phyloP scores from a whole-genome alignment of 1,140 invertebrate species.

The Panonychus citri region DNA sequence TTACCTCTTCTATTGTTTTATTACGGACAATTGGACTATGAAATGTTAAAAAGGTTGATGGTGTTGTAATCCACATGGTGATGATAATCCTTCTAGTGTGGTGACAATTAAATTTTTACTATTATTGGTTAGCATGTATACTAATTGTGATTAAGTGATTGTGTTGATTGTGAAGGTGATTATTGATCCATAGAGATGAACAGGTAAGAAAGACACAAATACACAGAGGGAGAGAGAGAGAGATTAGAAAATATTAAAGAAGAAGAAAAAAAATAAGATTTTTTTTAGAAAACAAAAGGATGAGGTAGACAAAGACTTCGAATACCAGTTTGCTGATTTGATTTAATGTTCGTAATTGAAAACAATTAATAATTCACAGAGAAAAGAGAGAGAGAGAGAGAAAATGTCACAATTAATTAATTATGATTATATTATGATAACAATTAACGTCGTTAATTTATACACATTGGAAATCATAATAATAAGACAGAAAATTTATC shows the following conservation, averaged over 20 bases:
- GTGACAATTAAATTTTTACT: background rate
- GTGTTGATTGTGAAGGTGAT: background rate
- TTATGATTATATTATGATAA: too few relatives aligned
- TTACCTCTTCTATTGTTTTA: background rate
- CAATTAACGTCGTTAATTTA: too few relatives aligned
- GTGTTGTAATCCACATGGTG: background rate
- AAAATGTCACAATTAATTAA: too few relatives aligned
- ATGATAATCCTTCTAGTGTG: background rate
- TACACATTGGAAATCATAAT: too few relatives aligned
- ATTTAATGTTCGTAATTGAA: background rate
- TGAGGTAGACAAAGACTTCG: background rate
- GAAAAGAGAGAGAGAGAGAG: background rate
- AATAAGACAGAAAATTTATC: too few relatives aligned
- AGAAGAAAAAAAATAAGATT: background rate
- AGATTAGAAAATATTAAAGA: background rate
- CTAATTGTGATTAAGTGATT: background rate
- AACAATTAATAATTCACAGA: background rate
- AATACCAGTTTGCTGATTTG: background rate
- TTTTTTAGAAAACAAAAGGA: background rate
- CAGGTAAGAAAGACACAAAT: background rate
- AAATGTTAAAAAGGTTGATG: background rate
- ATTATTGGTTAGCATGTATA: background rate
- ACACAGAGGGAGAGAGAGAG: background rate
- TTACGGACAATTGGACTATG: background rate
- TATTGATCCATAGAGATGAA: background rate